Percentiles rank a stretch among this genome's conserved stretches.
phyloP scores from a whole-genome alignment of 2,888 invertebrate genomes.

The Campoletis raptor region DNA sequence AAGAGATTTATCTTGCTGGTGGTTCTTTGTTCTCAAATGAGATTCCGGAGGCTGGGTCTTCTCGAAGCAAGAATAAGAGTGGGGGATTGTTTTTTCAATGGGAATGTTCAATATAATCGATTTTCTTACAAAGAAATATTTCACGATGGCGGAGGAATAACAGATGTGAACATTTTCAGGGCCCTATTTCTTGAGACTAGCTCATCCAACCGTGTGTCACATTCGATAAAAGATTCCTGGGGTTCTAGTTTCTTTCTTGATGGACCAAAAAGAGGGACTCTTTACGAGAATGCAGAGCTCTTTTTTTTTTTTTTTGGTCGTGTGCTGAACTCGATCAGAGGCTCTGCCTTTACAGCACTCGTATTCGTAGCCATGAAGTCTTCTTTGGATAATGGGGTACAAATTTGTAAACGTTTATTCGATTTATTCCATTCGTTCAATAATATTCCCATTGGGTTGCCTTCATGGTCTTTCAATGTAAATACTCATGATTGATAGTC shows the following conservation, averaged over 20 bases:
- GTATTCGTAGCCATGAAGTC: not conserved
- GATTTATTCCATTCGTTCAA: slow-evolving; percentile 22
- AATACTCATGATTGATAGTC: slow-evolving; percentile 35
- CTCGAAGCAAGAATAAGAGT: not conserved
- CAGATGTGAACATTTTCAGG: slow-evolving; percentile 37
- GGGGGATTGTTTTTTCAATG: not conserved
- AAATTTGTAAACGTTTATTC: slow-evolving; percentile 36
- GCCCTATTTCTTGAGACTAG: slow-evolving; percentile 27
- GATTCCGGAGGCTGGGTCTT: not conserved
- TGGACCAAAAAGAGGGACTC: slow-evolving; percentile 8
- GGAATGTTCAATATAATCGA: slow-evolving; percentile 2
- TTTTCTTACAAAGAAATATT: slow-evolving; percentile 20
- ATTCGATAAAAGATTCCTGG: not conserved
- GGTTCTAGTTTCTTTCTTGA: slow-evolving; percentile 6
- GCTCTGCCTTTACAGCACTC: slow-evolving; percentile 53
- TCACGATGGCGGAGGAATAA: slow-evolving; percentile 42
- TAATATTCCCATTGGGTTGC: slow-evolving; percentile 26
- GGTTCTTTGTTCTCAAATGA: not conserved
- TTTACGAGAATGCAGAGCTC: slow-evolving; percentile 11
- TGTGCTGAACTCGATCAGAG: slow-evolving; percentile 17
- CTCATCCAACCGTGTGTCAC: slow-evolving; percentile 21
- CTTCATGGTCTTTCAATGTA: slow-evolving; percentile 1
- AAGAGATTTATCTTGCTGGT: slow-evolving; percentile 13
- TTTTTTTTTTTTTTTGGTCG: slow-evolving; percentile 10
- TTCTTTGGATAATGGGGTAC: slow-evolving; percentile 45